Conservation (phyloP, 1,140 invertebrate genomes). For the Hylaeus anthracinus region DNA sequence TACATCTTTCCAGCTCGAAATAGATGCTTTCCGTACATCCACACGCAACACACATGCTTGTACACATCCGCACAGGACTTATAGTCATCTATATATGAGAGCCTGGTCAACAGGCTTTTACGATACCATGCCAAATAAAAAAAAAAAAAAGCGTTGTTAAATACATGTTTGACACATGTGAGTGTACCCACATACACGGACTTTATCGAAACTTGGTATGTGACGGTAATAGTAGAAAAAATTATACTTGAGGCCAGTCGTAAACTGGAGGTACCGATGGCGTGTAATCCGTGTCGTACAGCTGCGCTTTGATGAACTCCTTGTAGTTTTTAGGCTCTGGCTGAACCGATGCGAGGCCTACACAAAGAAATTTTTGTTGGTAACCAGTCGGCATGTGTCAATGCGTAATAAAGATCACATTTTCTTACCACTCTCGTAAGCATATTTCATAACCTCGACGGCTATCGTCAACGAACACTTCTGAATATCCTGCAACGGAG, state of each 20-base stretch:
- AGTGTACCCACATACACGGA: not conserved
- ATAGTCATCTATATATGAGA: not conserved
- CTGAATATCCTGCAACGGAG: conserved; percentile 93
- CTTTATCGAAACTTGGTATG: not conserved
- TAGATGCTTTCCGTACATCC: conserved; percentile 17
- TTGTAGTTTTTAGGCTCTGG: conserved; percentile 89
- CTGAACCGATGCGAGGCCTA: conserved; percentile 88
- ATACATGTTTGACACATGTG: not conserved
- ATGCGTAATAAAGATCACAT: conserved; percentile 13
- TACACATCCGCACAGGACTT: not conserved
- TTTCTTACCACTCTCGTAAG: conserved; percentile 89
- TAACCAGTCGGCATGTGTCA: not conserved
- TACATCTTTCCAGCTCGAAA: not conserved
- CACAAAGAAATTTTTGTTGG: conserved; percentile 57
- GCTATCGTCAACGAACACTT: conserved; percentile 95
- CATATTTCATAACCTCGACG: conserved; percentile 90
- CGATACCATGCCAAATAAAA: conserved; percentile 22
- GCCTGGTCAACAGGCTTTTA: conserved; percentile 53
- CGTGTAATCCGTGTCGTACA: conserved; percentile 88
- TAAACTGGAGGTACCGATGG: conserved; percentile 86
- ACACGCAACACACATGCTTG: conserved; percentile 17
- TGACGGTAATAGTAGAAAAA: not conserved
- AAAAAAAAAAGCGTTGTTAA: not conserved
- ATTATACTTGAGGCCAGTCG: conserved; percentile 83
- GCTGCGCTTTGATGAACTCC: conserved; percentile 89